A percentile compares a stretch with the other conserved stretches of the same genome.
Evolutionary conservation across 2,888 invertebrate species (phyloP).

Genomic region (Arctia plantaginis): DNA sequence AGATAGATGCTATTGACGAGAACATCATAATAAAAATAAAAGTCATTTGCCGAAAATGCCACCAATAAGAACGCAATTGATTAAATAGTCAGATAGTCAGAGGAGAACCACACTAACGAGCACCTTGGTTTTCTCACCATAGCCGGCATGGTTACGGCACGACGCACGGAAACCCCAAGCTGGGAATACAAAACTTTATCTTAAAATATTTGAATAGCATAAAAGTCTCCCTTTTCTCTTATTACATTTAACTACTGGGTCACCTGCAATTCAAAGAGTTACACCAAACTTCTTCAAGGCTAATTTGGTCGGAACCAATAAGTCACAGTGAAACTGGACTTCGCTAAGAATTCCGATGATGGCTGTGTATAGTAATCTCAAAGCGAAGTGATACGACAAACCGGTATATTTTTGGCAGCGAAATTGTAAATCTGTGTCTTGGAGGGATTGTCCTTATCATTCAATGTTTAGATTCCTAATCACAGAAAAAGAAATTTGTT

Average conservation of each 20-base stretch:
- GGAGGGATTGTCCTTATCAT: too few species aligned
- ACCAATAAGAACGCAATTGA: not conserved
- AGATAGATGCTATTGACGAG: not conserved
- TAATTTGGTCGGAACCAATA: too few species aligned
- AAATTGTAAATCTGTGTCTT: too few species aligned
- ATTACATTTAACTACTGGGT: not conserved
- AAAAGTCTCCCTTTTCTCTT: not conserved
- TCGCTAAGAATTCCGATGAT: too few species aligned
- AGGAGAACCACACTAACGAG: slow-evolving; percentile 10
- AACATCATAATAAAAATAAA: not conserved
- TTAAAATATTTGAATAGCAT: not conserved
- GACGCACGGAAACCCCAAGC: slow-evolving; percentile 9
- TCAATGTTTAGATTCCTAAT: too few species aligned
- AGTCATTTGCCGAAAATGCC: not conserved
- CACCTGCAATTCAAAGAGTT: not conserved
- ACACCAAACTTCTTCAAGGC: too few species aligned
- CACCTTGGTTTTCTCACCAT: slow-evolving; percentile 20
- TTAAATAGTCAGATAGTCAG: slow-evolving; percentile 9
- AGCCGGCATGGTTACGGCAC: not conserved
- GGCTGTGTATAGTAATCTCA: too few species aligned
- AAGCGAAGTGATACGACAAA: too few species aligned
- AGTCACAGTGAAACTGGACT: too few species aligned
- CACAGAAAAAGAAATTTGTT: too few species aligned
- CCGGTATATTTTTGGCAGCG: too few species aligned
- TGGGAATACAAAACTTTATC: slow-evolving; percentile 14